Percentiles rank a stretch among this genome's conserved stretches.
These are phyloP conservation scores for Campoletis sonorensis DNA, from an alignment of 1,140 invertebrate species.

Conservation along the genomic window DNA sequence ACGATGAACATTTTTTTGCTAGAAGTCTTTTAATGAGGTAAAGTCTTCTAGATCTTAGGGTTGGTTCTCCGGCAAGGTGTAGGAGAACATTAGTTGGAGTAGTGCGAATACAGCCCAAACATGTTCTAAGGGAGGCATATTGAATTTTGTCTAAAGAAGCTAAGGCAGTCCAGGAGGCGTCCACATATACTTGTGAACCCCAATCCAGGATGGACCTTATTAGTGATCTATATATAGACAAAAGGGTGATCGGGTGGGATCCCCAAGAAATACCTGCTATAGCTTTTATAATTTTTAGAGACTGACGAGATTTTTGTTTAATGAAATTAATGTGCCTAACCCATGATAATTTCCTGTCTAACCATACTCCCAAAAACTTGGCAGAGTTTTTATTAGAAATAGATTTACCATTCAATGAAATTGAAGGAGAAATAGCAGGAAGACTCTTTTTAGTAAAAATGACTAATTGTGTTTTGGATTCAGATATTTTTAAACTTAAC, in stretches of 20 bases:
- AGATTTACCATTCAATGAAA: not conserved
- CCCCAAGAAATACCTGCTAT: conserved; percentile 48
- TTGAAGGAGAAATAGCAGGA: not conserved
- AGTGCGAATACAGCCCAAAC: conserved; percentile 48
- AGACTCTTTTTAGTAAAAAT: conserved; percentile 30
- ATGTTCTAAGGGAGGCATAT: conserved; percentile 41
- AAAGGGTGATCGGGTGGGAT: conserved; percentile 44
- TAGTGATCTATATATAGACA: conserved; percentile 42
- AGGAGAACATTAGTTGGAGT: conserved; percentile 49
- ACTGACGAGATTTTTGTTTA: conserved; percentile 32
- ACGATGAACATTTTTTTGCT: not conserved
- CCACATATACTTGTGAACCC: conserved; percentile 3
- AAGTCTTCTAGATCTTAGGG: conserved; percentile 32
- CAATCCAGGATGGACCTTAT: conserved; percentile 48
- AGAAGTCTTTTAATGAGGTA: conserved; percentile 40
- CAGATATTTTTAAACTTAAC: not conserved
- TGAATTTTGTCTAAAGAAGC: conserved; percentile 50
- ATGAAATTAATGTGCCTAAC: conserved; percentile 39
- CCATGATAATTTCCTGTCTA: conserved; percentile 51
- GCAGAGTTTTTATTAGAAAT: not conserved
- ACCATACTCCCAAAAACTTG: conserved; percentile 44
- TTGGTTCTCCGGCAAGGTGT: conserved; percentile 35
- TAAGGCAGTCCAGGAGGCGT: not conserved
- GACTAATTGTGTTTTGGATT: conserved; percentile 28
- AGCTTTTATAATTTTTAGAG: conserved; percentile 40